These are phyloP conservation scores for Zygogramma bicolorata DNA, from an alignment of 2,888 invertebrate genomes.

Conservation along the genomic window DNA sequence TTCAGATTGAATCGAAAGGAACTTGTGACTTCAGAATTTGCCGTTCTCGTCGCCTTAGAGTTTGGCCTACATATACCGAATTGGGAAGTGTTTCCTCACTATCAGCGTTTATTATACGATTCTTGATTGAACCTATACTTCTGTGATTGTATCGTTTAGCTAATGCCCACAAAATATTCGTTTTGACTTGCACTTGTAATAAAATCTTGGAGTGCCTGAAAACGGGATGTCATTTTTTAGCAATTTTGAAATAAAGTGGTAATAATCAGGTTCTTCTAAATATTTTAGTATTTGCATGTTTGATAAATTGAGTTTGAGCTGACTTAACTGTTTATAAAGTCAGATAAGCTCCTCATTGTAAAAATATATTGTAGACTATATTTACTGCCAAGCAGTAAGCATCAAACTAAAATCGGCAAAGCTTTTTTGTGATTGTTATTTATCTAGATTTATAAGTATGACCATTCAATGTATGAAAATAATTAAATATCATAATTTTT, in stretches of 20 bases:
- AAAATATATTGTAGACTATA: neutral
- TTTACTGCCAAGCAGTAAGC: neutral
- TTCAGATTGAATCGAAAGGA: constrained; percentile 93
- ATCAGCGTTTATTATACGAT: constrained; percentile 92
- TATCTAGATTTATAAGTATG: neutral
- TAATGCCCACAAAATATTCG: neutral
- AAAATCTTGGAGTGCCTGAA: neutral
- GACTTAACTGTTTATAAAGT: neutral
- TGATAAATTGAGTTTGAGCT: neutral
- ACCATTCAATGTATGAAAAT: neutral
- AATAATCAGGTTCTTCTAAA: neutral
- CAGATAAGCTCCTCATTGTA: neutral
- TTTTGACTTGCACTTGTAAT: neutral
- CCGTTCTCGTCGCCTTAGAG: constrained; percentile 93
- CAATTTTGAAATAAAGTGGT: neutral
- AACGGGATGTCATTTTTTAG: neutral
- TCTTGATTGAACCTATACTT: constrained; percentile 74
- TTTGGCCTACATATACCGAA: constrained; percentile 94
- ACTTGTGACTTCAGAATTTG: constrained; percentile 91
- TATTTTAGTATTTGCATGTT: neutral
- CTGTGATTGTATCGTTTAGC: neutral
- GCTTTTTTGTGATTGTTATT: neutral
- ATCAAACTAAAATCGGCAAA: neutral
- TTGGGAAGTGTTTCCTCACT: constrained; percentile 93
- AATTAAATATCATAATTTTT: neutral